phyloP scores from a whole-genome alignment of 2,888 invertebrate genomes.

The Malthinus flaveolus region DNA sequence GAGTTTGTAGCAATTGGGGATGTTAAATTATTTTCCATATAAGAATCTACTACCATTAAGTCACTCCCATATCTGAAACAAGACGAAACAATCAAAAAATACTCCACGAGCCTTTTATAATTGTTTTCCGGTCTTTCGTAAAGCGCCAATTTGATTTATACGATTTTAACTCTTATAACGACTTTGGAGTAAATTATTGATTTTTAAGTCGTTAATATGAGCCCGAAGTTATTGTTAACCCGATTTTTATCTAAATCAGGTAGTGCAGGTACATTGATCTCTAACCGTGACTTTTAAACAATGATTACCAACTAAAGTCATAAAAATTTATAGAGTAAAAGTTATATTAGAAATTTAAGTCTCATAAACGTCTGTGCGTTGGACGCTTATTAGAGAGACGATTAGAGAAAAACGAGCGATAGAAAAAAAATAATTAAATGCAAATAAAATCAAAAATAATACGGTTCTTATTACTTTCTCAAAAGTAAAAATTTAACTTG shows the following conservation, averaged over 20 bases:
- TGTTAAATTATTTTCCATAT: slow-evolving; percentile 90
- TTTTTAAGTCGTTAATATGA: slow-evolving; percentile 3
- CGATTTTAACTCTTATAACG: too few species aligned
- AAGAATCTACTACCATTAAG: slow-evolving; percentile 87
- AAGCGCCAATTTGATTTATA: too few species aligned
- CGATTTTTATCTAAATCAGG: slow-evolving; percentile 12
- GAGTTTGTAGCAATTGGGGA: slow-evolving; percentile 72
- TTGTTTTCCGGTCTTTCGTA: too few species aligned
- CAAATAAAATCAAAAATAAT: not conserved
- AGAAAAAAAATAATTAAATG: not conserved
- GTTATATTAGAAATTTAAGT: too few species aligned
- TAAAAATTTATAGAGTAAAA: too few species aligned
- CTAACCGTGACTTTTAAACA: not conserved
- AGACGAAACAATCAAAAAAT: slow-evolving; percentile 6
- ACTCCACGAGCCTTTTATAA: too few species aligned
- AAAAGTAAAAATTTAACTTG: slow-evolving; percentile 22
- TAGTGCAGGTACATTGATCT: slow-evolving; percentile 18
- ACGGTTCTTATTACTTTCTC: slow-evolving; percentile 19
- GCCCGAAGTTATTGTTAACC: slow-evolving; percentile 17
- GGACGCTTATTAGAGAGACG: too few species aligned
- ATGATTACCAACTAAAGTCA: too few species aligned
- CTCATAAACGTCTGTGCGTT: too few species aligned
- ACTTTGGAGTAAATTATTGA: not conserved
- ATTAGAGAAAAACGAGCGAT: too few species aligned
- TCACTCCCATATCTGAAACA: slow-evolving; percentile 89